A percentile compares a stretch with the other conserved stretches of the same genome.
phyloP scores from a whole-genome alignment of 1,140 invertebrate genomes.

The Argopecten irradians region DNA sequence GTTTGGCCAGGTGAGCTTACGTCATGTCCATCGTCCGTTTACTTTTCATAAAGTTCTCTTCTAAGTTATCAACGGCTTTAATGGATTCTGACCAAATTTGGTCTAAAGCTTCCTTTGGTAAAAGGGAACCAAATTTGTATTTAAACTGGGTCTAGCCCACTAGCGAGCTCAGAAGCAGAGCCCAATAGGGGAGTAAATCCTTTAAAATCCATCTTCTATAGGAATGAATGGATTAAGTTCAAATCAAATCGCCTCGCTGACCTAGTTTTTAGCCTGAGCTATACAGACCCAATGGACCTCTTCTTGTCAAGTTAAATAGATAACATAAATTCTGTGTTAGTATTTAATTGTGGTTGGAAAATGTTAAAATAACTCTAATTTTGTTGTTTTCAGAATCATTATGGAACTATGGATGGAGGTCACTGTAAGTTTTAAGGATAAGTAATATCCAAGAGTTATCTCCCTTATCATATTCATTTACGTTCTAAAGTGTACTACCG shows the following conservation, averaged over 20 bases:
- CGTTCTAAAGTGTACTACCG: too few relatives aligned
- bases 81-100: background rate
- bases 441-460: background rate
- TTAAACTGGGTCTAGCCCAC: too few relatives aligned
- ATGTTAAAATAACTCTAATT: constrained; percentile 27
- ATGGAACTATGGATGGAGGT: constrained; percentile 92
- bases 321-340: background rate
- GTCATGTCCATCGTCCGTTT: too few relatives aligned
- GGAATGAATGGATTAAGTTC: too few relatives aligned
- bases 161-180: too few relatives aligned
- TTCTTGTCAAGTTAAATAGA: background rate
- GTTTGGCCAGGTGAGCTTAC: too few relatives aligned
- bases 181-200: too few relatives aligned
- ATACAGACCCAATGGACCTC: background rate
- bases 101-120: background rate
- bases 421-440: constrained; percentile 81
- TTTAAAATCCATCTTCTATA: too few relatives aligned
- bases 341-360: constrained; percentile 31
- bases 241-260: background rate
- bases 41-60: too few relatives aligned
- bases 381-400: constrained; percentile 84
- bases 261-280: background rate
- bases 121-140: background rate
- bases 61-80: too few relatives aligned
- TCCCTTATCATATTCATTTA: too few relatives aligned